Evolutionary conservation across 1,140 invertebrate genomes (phyloP).

Genomic region (Eurytemora carolleeae): DNA sequence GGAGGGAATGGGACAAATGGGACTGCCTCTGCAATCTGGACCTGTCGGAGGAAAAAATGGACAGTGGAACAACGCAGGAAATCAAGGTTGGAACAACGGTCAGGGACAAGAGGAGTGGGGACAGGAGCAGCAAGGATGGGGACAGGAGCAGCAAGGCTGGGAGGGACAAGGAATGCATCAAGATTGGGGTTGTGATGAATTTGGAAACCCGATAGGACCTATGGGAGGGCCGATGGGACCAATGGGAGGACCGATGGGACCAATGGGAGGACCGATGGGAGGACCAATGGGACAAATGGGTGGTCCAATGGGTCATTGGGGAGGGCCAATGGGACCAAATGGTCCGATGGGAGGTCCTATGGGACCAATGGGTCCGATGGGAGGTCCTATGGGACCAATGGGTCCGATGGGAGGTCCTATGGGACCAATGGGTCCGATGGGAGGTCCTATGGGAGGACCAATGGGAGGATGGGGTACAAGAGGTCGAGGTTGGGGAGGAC

Average conservation of each 20-base stretch:
- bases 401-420: neutral
- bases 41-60: too few species aligned
- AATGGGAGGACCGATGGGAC: neutral
- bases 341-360: neutral
- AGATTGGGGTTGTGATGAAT: neutral
- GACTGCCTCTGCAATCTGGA: too few species aligned
- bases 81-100: neutral
- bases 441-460: neutral
- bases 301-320: neutral
- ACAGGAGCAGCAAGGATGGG: neutral
- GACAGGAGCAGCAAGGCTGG: neutral
- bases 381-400: neutral
- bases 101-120: neutral
- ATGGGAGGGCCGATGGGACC: neutral
- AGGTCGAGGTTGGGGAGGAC: neutral
- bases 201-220: neutral
- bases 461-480: too few species aligned
- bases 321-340: neutral
- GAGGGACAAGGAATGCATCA: too few species aligned
- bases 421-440: neutral
- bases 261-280: neutral
- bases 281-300: neutral
- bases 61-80: too few species aligned
- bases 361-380: neutral
- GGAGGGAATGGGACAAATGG: neutral